Percentiles rank a stretch among this genome's conserved stretches.
Evolutionary conservation across 2,797 vertebrate genomes (phyloP).

Genomic region (Myotis planiceps): DNA sequence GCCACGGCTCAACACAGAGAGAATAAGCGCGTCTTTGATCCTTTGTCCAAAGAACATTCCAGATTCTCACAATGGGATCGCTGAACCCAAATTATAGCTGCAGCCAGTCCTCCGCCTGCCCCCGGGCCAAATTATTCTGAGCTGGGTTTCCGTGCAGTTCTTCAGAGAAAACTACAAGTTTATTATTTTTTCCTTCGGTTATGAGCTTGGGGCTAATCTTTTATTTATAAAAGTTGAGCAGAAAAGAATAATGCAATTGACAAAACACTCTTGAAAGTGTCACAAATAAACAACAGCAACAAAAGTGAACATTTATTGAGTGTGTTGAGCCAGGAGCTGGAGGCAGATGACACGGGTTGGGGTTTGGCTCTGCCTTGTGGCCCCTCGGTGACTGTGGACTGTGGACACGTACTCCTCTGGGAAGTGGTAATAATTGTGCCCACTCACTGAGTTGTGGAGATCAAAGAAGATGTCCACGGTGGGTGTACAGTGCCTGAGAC

Average conservation of each 20-base stretch:
- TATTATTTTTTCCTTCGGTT: background rate
- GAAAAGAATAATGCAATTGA: slow-evolving; percentile 81
- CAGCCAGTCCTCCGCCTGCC: background rate
- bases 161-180: slow-evolving; percentile 65
- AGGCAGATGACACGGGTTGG: rapidly evolving
- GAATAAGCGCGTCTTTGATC: slow-evolving; percentile 81
- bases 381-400: too few relatives aligned
- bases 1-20: slow-evolving; percentile 53
- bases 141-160: slow-evolving; percentile 76
- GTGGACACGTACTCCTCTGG: too few relatives aligned
- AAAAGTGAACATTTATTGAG: background rate
- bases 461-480: background rate
- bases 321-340: background rate
- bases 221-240: slow-evolving; percentile 85
- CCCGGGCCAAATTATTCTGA: slow-evolving; percentile 20
- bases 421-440: background rate
- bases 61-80: slow-evolving; percentile 79
- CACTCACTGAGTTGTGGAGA: background rate
- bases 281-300: background rate
- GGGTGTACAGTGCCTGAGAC: background rate
- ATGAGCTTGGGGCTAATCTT: slow-evolving; percentile 81
- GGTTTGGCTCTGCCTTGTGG: too few relatives aligned
- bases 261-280: slow-evolving; percentile 71
- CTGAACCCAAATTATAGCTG: slow-evolving; percentile 77
- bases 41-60: slow-evolving; percentile 79